Percentiles rank a stretch among this genome's conserved stretches.
Conservation (phyloP, 1,140 invertebrate genomes). For the Diprion similis region DNA sequence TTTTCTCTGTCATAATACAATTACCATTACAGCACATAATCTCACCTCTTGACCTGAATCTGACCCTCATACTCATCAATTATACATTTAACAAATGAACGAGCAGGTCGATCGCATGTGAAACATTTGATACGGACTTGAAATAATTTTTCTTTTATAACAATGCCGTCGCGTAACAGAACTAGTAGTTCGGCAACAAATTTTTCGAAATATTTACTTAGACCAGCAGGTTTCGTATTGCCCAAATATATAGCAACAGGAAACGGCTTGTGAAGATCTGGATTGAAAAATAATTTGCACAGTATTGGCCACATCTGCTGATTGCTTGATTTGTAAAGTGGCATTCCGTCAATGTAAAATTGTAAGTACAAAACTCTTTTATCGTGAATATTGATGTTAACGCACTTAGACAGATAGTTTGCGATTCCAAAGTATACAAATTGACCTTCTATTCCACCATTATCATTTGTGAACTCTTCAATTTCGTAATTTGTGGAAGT, state of each 20-base stretch:
- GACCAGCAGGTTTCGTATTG: slow-evolving; percentile 7
- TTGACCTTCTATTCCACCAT: too few relatives aligned
- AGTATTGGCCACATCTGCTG: slow-evolving; percentile 23
- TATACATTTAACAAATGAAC: slow-evolving; percentile 19
- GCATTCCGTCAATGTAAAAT: slow-evolving; percentile 23
- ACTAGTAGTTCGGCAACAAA: slow-evolving; percentile 23
- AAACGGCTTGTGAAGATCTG: slow-evolving; percentile 17
- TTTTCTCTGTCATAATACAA: too few relatives aligned
- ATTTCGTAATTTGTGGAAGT: too few relatives aligned
- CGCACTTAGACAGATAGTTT: slow-evolving; percentile 1
- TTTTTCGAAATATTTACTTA: slow-evolving; percentile 12
- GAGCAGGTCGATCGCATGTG: slow-evolving; percentile 22
- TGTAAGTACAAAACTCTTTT: slow-evolving; percentile 4
- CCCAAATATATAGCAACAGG: slow-evolving; percentile 22
- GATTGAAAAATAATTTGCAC: slow-evolving; percentile 10
- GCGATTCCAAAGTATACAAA: slow-evolving; percentile 23
- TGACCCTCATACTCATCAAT: too few relatives aligned
- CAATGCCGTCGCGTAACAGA: slow-evolving; percentile 13
- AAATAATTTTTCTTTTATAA: slow-evolving; percentile 12
- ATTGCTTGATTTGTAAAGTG: slow-evolving; percentile 28
- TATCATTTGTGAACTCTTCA: too few relatives aligned
- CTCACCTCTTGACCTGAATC: too few relatives aligned
- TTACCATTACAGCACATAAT: too few relatives aligned
- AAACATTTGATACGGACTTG: slow-evolving; percentile 20
- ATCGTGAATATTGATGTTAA: slow-evolving; percentile 19